phyloP scores from a whole-genome alignment of 2,888 invertebrate species.

The Microctonus aethiopoides region DNA sequence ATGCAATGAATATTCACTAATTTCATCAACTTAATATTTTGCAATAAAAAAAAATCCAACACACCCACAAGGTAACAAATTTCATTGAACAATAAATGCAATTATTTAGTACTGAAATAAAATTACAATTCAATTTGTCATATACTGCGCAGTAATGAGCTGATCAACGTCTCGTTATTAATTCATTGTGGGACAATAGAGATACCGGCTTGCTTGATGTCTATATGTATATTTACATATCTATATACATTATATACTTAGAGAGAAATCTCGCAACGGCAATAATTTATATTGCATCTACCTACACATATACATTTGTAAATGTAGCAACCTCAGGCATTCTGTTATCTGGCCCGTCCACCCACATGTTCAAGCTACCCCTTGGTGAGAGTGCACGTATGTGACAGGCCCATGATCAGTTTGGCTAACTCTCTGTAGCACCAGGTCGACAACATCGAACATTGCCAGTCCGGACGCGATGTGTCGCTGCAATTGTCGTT shows the following conservation, averaged over 20 bases:
- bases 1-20: no score
- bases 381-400: conserved; percentile 8
- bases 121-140: conserved; percentile 17
- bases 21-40: no score
- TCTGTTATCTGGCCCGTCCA: conserved; percentile 32
- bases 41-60: no score
- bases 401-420: conserved; percentile 30
- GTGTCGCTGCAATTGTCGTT: conserved; percentile 62
- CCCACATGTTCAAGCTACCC: conserved; percentile 32
- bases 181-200: conserved; percentile 58
- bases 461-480: conserved; percentile 40
- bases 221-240: conserved; percentile 10
- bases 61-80: no score
- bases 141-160: conserved; percentile 14
- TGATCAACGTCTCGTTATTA: conserved; percentile 46
- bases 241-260: neutral
- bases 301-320: conserved; percentile 20
- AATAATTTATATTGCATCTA: conserved; percentile 34
- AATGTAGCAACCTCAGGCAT: conserved; percentile 19
- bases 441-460: conserved; percentile 27
- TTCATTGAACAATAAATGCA: neutral
- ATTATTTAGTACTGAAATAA: neutral
- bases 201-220: conserved; percentile 56
- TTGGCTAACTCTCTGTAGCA: conserved; percentile 6
- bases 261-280: neutral